Evolutionary conservation across 1,140 invertebrate species (phyloP), one percentile per base, ranked within the genome.

Genomic region (Cephus cinctus): DNA sequence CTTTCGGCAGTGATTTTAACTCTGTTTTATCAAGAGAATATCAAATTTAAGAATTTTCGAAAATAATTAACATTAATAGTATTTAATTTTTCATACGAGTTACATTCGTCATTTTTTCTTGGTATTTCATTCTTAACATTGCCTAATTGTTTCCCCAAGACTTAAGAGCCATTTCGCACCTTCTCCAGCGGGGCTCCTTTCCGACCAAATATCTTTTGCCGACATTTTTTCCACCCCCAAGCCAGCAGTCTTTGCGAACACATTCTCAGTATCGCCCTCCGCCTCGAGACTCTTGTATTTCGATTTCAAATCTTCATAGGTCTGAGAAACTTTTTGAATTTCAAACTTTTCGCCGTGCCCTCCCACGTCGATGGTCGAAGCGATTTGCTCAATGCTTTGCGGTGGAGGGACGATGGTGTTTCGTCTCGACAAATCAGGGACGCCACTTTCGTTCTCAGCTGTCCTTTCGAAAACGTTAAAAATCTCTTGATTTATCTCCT

Each of bases 401-500:
- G 74, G 69, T 30, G 75, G 69, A n/a, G 65, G 61, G 4, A 76
- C 62, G 47, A 78, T 65, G 3, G 75, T 77, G 53, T 78, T 61
- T 46, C 76, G 64, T 47, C 75, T 61, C 1, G 60, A 53, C 27
- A 73, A 52, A 57, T 75, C 67, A n/a, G 51, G 27, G 27, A 50
- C 46, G n/a, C n/a, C n/a, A n/a, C n/a, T n/a, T n/a, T n/a, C n/a
- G n/a, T n/a, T n/a, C n/a, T n/a, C n/a, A n/a, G n/a, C n/a, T n/a
- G n/a, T n/a, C n/a, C n/a, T n/a, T n/a, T n/a, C n/a, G n/a, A n/a
- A n/a, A n/a, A n/a, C n/a, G n/a, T n/a, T n/a, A n/a, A n/a, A n/a
- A n/a, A n/a, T n/a, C n/a, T n/a, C n/a, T n/a, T n/a, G n/a, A n/a
- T n/a, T n/a, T n/a, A n/a, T n/a, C n/a, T n/a, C n/a, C n/a, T n/a